These are phyloP conservation scores for Ranitomeya variabilis DNA, from an alignment of 2,113 vertebrate genomes.

Conservation along the genomic window DNA sequence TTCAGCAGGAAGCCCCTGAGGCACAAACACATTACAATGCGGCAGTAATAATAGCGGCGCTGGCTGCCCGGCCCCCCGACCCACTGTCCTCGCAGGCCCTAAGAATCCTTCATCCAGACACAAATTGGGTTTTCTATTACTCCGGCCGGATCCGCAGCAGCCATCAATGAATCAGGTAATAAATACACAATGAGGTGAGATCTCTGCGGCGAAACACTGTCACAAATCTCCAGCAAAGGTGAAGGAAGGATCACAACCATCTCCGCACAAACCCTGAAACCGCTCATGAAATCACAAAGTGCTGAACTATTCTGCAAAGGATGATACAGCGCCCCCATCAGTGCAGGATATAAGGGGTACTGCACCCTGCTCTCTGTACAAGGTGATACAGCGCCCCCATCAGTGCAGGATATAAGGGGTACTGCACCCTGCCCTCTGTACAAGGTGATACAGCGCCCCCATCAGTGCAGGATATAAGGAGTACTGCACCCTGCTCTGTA, in stretches of 20 bases:
- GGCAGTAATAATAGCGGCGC: slow-evolving; percentile 13
- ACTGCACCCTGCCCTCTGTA: background rate
- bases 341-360: slow-evolving; percentile 11
- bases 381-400: background rate
- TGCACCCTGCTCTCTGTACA: background rate
- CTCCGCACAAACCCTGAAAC: background rate
- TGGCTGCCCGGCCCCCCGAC: slow-evolving; percentile 2
- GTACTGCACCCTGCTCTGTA: background rate
- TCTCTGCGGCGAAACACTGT: background rate
- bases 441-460: too few species aligned
- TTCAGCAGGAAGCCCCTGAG: background rate
- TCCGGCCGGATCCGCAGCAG: background rate
- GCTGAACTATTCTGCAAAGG: background rate
- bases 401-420: background rate
- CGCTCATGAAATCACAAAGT: background rate
- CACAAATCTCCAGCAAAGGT: slow-evolving; percentile 35
- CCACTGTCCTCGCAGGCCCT: background rate
- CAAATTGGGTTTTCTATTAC: slow-evolving; percentile 48
- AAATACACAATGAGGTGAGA: slow-evolving; percentile 8
- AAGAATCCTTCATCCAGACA: slow-evolving; percentile 41
- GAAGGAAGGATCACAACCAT: background rate
- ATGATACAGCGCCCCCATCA: background rate
- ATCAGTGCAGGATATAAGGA: too few species aligned
- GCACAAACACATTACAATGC: background rate
- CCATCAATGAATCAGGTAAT: slow-evolving; percentile 34